A percentile compares a stretch with the other conserved stretches of the same genome.
Conservation (phyloP, 2,113 vertebrate genomes). For the Leptobrachium ailaonicum region DNA sequence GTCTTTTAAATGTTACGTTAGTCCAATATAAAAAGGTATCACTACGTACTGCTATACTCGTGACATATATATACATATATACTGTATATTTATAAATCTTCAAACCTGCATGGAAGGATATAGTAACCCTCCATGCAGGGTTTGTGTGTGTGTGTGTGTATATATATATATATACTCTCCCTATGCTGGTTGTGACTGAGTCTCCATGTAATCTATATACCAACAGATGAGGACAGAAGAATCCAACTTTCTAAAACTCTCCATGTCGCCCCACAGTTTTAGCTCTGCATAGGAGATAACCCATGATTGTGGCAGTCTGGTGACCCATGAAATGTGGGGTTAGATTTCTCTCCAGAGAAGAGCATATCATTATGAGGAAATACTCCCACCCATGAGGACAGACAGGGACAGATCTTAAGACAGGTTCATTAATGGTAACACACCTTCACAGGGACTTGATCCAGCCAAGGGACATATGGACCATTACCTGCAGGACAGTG, state of each 20-base stretch:
- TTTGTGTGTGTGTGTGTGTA: too few species aligned
- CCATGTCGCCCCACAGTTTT: slow-evolving; percentile 85
- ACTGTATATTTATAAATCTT: too few species aligned
- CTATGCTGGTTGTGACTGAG: slow-evolving; percentile 53
- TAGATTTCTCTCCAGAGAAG: slow-evolving; percentile 97
- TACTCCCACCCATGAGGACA: slow-evolving; percentile 74
- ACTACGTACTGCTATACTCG: too few species aligned
- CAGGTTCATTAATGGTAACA: neutral
- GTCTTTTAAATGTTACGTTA: too few species aligned
- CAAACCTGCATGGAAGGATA: too few species aligned
- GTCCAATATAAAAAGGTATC: too few species aligned
- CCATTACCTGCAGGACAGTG: too few species aligned
- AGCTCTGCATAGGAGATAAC: slow-evolving; percentile 94
- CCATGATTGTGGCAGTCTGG: slow-evolving; percentile 97
- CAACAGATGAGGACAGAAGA: slow-evolving; percentile 69
- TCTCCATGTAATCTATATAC: slow-evolving; percentile 77
- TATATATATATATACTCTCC: too few species aligned
- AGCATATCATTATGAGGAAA: slow-evolving; percentile 99
- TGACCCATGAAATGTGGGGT: slow-evolving; percentile 99
- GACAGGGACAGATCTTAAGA: slow-evolving; percentile 63
- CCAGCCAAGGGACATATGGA: neutral
- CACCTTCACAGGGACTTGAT: neutral
- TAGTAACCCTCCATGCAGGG: too few species aligned
- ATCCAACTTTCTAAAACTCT: slow-evolving; percentile 81
- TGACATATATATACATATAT: too few species aligned